Conservation (phyloP, 2,888 invertebrate genomes). For the Diloba caeruleocephala region DNA sequence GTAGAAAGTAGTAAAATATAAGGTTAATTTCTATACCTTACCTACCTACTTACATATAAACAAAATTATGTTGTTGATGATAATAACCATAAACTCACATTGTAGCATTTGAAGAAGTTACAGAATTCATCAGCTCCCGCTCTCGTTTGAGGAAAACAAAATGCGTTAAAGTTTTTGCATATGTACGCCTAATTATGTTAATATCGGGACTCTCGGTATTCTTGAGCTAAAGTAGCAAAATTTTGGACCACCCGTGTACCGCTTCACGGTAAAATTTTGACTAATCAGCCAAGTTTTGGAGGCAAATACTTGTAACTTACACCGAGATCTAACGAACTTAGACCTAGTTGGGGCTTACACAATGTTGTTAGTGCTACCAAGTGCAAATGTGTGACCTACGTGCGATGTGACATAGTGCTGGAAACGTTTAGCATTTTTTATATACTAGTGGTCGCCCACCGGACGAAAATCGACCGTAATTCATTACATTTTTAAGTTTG, state of each 20-base stretch:
- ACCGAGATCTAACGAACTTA: slow-evolving; percentile 23
- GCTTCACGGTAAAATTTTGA: slow-evolving; percentile 35
- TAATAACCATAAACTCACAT: background rate
- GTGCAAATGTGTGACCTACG: background rate
- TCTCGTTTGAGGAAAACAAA: slow-evolving; percentile 26
- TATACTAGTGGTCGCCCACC: too few species aligned
- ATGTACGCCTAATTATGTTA: slow-evolving; percentile 45
- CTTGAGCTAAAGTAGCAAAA: slow-evolving; percentile 17
- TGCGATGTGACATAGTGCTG: background rate
- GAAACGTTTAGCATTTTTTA: too few species aligned
- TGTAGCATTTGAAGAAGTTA: background rate
- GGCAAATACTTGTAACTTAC: slow-evolving; percentile 24
- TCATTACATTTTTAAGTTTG: too few species aligned
- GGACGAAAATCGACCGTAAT: too few species aligned
- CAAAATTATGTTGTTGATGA: too few species aligned
- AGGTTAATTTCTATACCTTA: too few species aligned
- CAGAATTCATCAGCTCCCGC: slow-evolving; percentile 22
- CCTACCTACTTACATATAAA: too few species aligned
- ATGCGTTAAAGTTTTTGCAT: slow-evolving; percentile 42
- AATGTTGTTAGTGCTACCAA: background rate
- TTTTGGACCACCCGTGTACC: slow-evolving; percentile 19
- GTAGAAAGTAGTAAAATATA: too few species aligned
- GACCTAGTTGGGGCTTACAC: slow-evolving; percentile 4
- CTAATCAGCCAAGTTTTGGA: slow-evolving; percentile 34
- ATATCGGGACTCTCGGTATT: slow-evolving; percentile 11